Base-by-base conservation (phyloP, 2,888 invertebrate genomes). In the Linyphia triangularis region DNA sequence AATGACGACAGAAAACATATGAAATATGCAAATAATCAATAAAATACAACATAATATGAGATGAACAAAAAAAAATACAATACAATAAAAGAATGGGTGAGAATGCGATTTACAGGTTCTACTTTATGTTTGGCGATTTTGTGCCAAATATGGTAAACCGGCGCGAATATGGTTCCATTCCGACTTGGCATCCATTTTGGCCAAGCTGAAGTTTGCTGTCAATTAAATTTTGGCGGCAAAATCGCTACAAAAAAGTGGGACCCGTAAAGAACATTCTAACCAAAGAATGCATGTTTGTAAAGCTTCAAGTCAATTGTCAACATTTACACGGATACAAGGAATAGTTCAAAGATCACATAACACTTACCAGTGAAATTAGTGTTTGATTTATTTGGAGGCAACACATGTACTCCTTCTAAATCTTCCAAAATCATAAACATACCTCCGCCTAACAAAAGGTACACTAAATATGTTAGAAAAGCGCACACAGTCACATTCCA, bases 391-490 rank as follows among this genome's bases (percentile, higher is more conserved):
- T 77, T 40, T 3, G 26, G 28, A 43, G 16, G 13, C 13, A 40
- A 40, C 24, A 0, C 22, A 26, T 59, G 19, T 3, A 77, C 24
- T n/a, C 40, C 40, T 22, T 59, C 33, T n/a, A 77, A 40, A 16
- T 77, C 59, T 19, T 82, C 70, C 0, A 82, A 24, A 24, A 82
- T 19, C 70, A 82, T 26, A 37, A 82, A 82, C 19, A 82, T n/a
- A 19, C 69, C 70, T 10, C 70, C 81, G 16, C 81, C 81, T 37
- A 82, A 59, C 5, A 59, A 0, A 16, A 82, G 40, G 28, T 82
- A 82, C 16, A 70, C n/a, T 1, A 61, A 24, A 37, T 82, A 82
- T 6, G 26, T 40, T 61, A 70, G 2, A 7, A 26, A 43, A 10
- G 81, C 70, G 16, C 59, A 57, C 37, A 61, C 6, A 30, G 70